Evolutionary conservation across 2,797 vertebrate species (phyloP).

Genomic region (Pipistrellus pygmaeus): DNA sequence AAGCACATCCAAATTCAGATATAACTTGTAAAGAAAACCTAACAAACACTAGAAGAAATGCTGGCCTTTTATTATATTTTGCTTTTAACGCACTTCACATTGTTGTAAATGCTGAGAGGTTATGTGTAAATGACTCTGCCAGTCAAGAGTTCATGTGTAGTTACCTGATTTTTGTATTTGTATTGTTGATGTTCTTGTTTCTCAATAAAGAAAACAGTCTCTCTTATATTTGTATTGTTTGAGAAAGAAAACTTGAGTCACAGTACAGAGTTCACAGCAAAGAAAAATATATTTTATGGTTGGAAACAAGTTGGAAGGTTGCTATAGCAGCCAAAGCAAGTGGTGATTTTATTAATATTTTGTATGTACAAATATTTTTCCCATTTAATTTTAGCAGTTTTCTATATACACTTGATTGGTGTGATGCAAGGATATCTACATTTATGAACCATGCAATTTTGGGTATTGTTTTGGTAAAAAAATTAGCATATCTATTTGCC

Average conservation of each 20-base stretch:
- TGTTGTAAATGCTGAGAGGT: neutral
- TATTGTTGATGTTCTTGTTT: neutral
- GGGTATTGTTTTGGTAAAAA: neutral
- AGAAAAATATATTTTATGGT: neutral
- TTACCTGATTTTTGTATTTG: neutral
- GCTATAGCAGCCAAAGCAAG: neutral
- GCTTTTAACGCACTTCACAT: neutral
- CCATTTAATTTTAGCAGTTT: neutral
- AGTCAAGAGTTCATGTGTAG: neutral
- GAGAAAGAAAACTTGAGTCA: neutral
- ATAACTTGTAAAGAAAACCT: neutral
- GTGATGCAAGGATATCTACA: neutral
- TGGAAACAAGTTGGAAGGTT: neutral
- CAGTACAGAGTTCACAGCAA: neutral
- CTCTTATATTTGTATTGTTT: neutral
- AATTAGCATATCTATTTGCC: neutral
- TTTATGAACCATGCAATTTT: neutral
- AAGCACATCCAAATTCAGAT: neutral
- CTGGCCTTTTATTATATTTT: neutral
- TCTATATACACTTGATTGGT: neutral
- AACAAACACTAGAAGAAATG: neutral
- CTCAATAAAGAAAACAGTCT: neutral
- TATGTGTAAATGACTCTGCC: neutral
- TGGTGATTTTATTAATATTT: neutral
- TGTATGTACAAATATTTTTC: neutral